phyloP scores from a whole-genome alignment of 1,140 invertebrate genomes.

The Drosophila sechellia region DNA sequence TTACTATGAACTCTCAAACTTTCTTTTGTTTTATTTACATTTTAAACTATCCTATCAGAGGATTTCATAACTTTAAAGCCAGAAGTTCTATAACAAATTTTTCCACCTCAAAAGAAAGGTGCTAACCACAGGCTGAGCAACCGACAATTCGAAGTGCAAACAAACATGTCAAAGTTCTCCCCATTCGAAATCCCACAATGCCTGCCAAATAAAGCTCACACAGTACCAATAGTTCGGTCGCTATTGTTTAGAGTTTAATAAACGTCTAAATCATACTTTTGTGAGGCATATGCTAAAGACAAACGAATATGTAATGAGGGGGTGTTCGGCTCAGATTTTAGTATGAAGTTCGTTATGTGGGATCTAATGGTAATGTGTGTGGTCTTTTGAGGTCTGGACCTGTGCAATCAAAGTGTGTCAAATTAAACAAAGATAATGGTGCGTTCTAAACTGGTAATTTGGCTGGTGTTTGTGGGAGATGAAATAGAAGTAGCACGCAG shows the following conservation, averaged over 20 bases:
- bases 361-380: conserved; percentile 32
- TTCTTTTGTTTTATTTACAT: too few relatives aligned
- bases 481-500: conserved; percentile 22
- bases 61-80: not conserved
- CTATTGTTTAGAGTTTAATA: conserved; percentile 76
- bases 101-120: conserved; percentile 35
- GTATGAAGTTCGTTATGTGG: conserved; percentile 1
- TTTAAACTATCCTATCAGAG: too few relatives aligned
- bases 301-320: conserved; percentile 60
- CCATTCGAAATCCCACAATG: conserved; percentile 72
- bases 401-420: conserved; percentile 35
- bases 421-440: conserved; percentile 13
- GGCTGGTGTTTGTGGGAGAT: conserved; percentile 25
- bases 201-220: conserved; percentile 42
- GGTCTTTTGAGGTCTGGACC: conserved; percentile 11
- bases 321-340: conserved; percentile 1
- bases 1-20: not conserved
- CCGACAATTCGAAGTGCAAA: conserved; percentile 57
- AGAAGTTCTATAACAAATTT: not conserved
- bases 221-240: not conserved
- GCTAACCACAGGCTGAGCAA: conserved; percentile 53
- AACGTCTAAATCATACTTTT: conserved; percentile 79
- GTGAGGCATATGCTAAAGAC: conserved; percentile 78
- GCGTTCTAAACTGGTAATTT: conserved; percentile 4
- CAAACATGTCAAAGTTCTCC: conserved; percentile 66